Percentiles rank a stretch among this genome's conserved stretches.
These are phyloP conservation scores for Salarias fasciatus DNA, from an alignment of 2,797 vertebrate genomes.

Conservation along the genomic window DNA sequence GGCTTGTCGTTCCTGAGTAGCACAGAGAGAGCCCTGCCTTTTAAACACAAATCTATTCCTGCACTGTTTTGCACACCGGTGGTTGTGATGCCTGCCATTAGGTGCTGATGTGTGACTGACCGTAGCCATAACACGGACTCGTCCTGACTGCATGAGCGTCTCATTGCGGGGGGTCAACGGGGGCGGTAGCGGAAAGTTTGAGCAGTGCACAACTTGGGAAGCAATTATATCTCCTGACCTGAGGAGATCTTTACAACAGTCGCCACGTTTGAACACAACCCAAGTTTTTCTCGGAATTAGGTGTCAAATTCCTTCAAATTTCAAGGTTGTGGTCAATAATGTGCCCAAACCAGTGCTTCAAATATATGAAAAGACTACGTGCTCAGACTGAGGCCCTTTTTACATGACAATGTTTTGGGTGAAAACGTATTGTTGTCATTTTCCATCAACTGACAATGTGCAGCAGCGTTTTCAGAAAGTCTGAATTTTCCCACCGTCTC, in stretches of 20 bases:
- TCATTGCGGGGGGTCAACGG: slow-evolving; percentile 30
- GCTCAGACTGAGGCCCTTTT: too few relatives aligned
- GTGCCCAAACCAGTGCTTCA: too few relatives aligned
- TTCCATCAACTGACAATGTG: too few relatives aligned
- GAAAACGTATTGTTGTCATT: too few relatives aligned
- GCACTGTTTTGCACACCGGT: slow-evolving; percentile 37
- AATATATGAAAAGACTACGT: too few relatives aligned
- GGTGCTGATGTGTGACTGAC: slow-evolving; percentile 53
- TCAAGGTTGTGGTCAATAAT: too few relatives aligned
- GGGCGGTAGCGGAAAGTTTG: slow-evolving; percentile 58
- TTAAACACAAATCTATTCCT: slow-evolving; percentile 65
- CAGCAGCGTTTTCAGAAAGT: too few relatives aligned
- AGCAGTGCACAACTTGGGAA: slow-evolving; percentile 49
- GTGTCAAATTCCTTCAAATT: too few relatives aligned
- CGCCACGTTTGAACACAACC: too few relatives aligned
- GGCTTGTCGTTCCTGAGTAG: slow-evolving; percentile 40
- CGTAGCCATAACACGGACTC: slow-evolving; percentile 66
- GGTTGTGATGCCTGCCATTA: slow-evolving; percentile 46
- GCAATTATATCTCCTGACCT: slow-evolving; percentile 24
- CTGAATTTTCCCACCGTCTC: too few relatives aligned
- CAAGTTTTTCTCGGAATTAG: too few relatives aligned
- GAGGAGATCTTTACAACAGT: slow-evolving; percentile 27
- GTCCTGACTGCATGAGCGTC: slow-evolving; percentile 41
- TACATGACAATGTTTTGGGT: too few relatives aligned
- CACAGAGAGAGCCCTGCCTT: slow-evolving; percentile 29